Evolutionary conservation across 2,797 vertebrate species (phyloP).

Genomic region (Manis pentadactyla): DNA sequence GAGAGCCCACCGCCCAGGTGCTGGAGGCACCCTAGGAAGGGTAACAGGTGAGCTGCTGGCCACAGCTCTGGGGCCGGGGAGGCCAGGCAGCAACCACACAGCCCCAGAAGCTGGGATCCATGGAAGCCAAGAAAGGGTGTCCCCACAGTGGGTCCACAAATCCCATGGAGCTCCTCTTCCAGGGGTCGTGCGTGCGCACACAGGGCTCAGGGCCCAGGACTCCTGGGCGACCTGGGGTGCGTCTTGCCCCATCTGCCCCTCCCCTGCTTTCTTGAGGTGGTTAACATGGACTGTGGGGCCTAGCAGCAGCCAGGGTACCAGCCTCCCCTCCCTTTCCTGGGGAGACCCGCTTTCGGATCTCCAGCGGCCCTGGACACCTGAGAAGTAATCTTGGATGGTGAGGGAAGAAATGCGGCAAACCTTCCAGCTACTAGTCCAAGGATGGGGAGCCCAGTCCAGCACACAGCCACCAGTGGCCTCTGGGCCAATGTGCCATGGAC

Average conservation of each 20-base stretch:
- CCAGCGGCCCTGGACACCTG: background rate
- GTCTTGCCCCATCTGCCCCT: rapidly evolving
- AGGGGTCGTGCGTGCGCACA: too few species aligned
- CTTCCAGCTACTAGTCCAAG: background rate
- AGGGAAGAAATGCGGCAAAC: background rate
- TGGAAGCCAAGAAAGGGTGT: too few species aligned
- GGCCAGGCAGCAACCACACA: background rate
- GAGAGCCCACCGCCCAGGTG: background rate
- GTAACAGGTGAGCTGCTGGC: too few species aligned
- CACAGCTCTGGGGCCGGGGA: background rate
- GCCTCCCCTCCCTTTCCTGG: background rate
- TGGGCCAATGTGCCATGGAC: too few species aligned
- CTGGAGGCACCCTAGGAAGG: too few species aligned
- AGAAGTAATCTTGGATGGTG: background rate
- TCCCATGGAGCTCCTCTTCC: background rate
- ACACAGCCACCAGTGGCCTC: too few species aligned
- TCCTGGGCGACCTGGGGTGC: background rate
- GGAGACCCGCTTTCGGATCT: background rate
- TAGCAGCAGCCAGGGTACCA: rapidly evolving
- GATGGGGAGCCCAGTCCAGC: background rate
- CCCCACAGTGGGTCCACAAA: rapidly evolving
- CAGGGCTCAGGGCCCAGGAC: background rate
- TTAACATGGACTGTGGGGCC: rapidly evolving
- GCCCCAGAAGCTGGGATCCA: too few species aligned
- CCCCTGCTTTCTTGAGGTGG: background rate